These are phyloP conservation scores for Carollia perspicillata DNA, from an alignment of 2,113 vertebrate species.

Conservation along the genomic window DNA sequence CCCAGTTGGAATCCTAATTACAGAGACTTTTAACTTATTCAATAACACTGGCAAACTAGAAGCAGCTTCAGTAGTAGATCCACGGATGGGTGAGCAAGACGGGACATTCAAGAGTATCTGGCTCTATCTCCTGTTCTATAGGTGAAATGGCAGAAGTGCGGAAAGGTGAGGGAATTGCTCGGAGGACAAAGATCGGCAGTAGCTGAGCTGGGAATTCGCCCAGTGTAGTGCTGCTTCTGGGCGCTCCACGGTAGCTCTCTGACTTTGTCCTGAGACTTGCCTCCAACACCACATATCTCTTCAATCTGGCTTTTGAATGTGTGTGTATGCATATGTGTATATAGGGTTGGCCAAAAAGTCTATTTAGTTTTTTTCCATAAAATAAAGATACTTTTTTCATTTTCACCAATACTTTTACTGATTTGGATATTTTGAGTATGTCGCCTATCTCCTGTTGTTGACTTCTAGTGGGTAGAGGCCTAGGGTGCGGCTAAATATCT, in stretches of 20 bases:
- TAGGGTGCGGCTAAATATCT: too few species aligned
- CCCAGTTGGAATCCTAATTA: not conserved
- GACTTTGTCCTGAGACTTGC: not conserved
- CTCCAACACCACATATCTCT: not conserved
- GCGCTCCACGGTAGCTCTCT: rapidly evolving
- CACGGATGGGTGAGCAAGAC: not conserved
- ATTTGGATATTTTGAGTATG: too few species aligned
- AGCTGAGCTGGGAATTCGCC: not conserved
- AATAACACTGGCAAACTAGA: not conserved
- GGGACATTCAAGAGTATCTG: not conserved
- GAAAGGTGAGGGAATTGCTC: not conserved
- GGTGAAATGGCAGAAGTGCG: not conserved
- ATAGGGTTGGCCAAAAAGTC: too few species aligned
- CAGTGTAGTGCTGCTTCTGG: not conserved
- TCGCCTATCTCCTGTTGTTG: too few species aligned
- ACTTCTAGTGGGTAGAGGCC: too few species aligned
- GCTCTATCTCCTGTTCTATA: not conserved
- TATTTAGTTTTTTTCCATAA: too few species aligned
- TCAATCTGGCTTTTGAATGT: not conserved
- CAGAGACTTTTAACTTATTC: not conserved
- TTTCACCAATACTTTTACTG: too few species aligned
- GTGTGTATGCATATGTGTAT: not conserved
- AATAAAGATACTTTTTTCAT: too few species aligned
- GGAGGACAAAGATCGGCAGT: not conserved
- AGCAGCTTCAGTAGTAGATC: not conserved